Evolutionary conservation across 2,113 vertebrate species (phyloP).

Genomic region (Carettochelys insculpta): DNA sequence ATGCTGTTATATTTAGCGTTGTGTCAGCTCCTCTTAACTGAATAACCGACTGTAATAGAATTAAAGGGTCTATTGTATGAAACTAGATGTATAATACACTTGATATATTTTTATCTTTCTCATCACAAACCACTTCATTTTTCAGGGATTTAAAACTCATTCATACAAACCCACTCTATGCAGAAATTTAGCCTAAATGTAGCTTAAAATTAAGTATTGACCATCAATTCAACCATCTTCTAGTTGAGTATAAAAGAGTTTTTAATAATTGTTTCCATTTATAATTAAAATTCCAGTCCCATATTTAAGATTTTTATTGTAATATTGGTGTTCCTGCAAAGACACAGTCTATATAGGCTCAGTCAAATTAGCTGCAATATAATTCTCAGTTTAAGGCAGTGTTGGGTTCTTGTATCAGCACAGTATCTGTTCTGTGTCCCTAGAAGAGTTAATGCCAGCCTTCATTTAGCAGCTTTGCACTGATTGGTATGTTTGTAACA

Average conservation of each 20-base stretch:
- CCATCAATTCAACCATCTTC: background rate
- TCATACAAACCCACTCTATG: background rate
- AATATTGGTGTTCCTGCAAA: background rate
- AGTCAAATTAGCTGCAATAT: background rate
- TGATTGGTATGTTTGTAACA: background rate
- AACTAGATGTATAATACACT: background rate
- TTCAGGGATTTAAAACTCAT: background rate
- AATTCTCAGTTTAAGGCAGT: background rate
- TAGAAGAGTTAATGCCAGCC: background rate
- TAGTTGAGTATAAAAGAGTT: background rate
- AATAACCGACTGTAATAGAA: background rate
- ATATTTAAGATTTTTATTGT: background rate
- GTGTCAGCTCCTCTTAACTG: background rate
- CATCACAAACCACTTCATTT: background rate
- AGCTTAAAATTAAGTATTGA: fast-evolving
- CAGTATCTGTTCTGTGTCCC: background rate
- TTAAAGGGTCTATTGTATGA: background rate
- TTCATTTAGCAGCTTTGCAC: background rate
- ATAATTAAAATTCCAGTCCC: background rate
- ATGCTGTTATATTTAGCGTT: background rate
- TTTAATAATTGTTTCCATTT: background rate
- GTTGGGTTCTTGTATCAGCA: background rate
- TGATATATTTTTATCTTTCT: background rate
- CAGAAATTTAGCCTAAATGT: background rate
- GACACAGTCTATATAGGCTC: background rate